Conservation (phyloP, 2,888 invertebrate genomes). For the Phoenoteleia sp. region DNA sequence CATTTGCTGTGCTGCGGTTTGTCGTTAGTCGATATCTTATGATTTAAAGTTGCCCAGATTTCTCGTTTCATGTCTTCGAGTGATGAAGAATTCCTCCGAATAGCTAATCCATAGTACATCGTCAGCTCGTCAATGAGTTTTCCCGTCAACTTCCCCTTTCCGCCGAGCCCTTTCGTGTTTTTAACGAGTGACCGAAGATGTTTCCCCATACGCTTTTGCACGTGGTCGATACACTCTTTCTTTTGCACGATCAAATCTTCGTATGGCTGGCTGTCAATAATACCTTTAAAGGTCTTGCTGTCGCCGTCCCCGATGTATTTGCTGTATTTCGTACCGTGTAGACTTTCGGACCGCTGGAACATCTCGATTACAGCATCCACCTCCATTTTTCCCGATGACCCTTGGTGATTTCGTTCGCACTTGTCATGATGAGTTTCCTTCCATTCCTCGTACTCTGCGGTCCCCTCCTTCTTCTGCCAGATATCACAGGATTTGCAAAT, state of each 20-base stretch:
- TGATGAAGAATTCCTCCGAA: conserved; percentile 56
- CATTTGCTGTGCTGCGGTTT: conserved; percentile 70
- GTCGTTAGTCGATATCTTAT: conserved; percentile 74
- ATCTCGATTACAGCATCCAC: conserved; percentile 22
- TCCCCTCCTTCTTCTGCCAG: conserved; percentile 49
- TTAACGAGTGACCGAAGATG: conserved; percentile 3
- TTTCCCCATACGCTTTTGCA: conserved; percentile 50
- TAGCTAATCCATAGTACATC: conserved; percentile 69
- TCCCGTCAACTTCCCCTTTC: conserved; percentile 47
- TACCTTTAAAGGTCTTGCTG: conserved; percentile 50
- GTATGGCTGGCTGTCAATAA: conserved; percentile 40
- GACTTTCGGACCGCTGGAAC: conserved; percentile 32
- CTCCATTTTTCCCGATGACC: conserved; percentile 20
- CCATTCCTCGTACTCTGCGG: conserved; percentile 27
- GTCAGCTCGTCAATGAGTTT: conserved; percentile 60
- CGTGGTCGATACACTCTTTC: conserved; percentile 51
- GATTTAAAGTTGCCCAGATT: conserved; percentile 74
- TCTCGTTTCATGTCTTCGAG: conserved; percentile 64
- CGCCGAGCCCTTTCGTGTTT: conserved; percentile 18
- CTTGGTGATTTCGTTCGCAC: conserved; percentile 15
- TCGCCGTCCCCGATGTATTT: conserved; percentile 44
- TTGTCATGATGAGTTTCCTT: conserved; percentile 8
- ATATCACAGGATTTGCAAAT: conserved; percentile 41
- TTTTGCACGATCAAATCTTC: conserved; percentile 33
- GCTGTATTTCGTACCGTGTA: conserved; percentile 31